phyloP scores from a whole-genome alignment of 1,140 invertebrate genomes.

The Drosophila gunungcola region DNA sequence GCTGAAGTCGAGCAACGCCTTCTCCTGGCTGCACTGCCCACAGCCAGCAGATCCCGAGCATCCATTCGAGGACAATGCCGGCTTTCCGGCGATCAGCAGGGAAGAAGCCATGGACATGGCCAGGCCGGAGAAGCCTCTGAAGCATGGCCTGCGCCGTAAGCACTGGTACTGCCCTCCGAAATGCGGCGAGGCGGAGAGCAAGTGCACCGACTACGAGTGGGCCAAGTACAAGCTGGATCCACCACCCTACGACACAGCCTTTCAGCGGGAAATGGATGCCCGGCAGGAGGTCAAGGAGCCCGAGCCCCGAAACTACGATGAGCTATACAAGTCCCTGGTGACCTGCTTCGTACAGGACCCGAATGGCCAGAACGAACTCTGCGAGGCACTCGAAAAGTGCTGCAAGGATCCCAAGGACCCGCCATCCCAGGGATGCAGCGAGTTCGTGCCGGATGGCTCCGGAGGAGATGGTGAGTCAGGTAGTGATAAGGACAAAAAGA shows the following conservation, averaged over 20 bases:
- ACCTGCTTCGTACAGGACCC: constrained; percentile 38
- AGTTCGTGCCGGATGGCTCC: constrained; percentile 8
- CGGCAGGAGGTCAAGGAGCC: neutral
- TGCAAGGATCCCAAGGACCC: constrained; percentile 26
- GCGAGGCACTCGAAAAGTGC: constrained; percentile 28
- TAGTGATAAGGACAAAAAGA: neutral
- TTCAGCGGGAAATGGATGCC: neutral
- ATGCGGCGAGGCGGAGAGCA: constrained; percentile 33
- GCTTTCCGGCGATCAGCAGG: neutral
- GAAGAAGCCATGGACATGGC: constrained; percentile 16
- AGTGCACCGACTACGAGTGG: constrained; percentile 48
- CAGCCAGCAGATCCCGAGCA: neutral
- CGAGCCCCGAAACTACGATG: constrained; percentile 62
- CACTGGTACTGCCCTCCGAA: constrained; percentile 26
- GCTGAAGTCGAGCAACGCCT: constrained; percentile 4
- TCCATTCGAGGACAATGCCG: constrained; percentile 24
- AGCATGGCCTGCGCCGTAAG: constrained; percentile 6
- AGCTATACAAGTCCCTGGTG: constrained; percentile 45
- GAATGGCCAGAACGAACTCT: neutral
- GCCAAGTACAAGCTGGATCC: constrained; percentile 29
- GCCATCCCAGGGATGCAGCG: constrained; percentile 8
- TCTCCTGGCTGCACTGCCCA: constrained; percentile 28
- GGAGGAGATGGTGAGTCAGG: constrained; percentile 21
- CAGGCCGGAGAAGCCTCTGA: constrained; percentile 4
- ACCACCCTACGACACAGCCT: neutral